Conservation (phyloP, 2,797 vertebrate genomes). For the Dallia pectoralis region DNA sequence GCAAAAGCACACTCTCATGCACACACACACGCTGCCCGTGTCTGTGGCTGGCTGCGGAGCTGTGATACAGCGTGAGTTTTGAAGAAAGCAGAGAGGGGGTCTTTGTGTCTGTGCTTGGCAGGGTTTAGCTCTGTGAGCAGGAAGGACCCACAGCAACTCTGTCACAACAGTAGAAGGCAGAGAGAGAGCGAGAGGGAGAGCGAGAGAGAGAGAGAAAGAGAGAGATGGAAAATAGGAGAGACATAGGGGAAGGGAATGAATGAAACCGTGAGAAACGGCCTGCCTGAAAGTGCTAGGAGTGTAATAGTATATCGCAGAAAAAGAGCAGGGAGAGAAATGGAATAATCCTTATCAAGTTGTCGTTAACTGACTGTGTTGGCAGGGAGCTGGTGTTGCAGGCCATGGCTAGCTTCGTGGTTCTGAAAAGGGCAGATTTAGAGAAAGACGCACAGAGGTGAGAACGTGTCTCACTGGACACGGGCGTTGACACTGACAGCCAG, state of each 20-base stretch:
- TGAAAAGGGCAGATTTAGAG: neutral
- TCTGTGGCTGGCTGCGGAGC: slow-evolving; percentile 6
- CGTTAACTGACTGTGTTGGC: neutral
- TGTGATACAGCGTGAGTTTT: neutral
- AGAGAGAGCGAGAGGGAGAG: neutral
- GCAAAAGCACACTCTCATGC: slow-evolving; percentile 13
- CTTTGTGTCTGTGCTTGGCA: slow-evolving; percentile 24
- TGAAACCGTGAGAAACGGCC: neutral
- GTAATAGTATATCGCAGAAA: neutral
- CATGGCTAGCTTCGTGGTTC: neutral
- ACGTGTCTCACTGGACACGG: neutral
- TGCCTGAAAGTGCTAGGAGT: neutral
- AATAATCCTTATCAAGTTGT: neutral
- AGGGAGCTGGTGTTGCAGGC: neutral
- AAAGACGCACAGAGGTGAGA: slow-evolving; percentile 1
- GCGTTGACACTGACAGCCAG: neutral
- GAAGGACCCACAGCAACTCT: slow-evolving; percentile 33
- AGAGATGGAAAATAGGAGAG: neutral
- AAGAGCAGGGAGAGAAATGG: neutral
- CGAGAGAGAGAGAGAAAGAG: neutral
- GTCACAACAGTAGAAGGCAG: slow-evolving; percentile 13
- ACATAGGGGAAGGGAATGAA: slow-evolving; percentile 15
- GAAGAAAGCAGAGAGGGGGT: slow-evolving; percentile 16
- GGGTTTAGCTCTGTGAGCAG: slow-evolving; percentile 14
- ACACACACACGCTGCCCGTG: neutral